Base-by-base conservation (phyloP, 1,140 invertebrate genomes). In the Tribolium madens region DNA sequence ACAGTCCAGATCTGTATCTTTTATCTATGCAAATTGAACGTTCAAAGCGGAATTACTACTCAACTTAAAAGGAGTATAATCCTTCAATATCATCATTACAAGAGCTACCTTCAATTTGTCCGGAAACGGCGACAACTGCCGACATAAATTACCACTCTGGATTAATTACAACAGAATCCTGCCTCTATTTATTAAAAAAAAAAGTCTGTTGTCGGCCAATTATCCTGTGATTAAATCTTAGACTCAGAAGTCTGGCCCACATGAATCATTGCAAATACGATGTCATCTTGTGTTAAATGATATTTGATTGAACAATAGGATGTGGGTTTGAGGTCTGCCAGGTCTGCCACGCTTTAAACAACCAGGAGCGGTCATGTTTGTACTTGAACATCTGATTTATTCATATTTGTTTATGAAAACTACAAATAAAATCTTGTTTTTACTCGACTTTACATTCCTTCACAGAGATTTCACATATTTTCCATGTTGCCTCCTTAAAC, bases 271-370 rank as follows among this genome's bases (percentile, higher is more conserved):
- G 57, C 57, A 26, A 64, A 64, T 42, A 33, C 42, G 68, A 76
- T 70, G 68, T 76, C 64, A 53, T 52, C 48, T 70, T 12, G 68
- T 76, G 68, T 71, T 76, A 76, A 76, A 76, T 76, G 64, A 71
- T 76, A 76, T 70, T 76, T 70, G 75, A 76, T 76, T 57, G 31
- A 76, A 76, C 75, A 76, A 76, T 76, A 76, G 75, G 53, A 26
- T 46, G 75, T 76, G 68, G 75, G 75, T 26, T 72, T 68, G 36
- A 64, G 57, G 75, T 47, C 64, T 76, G 75, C 33, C 75, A 69
- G 74, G 60, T 76, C 68, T 48, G 53, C 26, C 46, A 60, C 53
- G 53, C 73, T 64, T 42, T 46, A 50, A 71, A 71, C 69, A 74
- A 75, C 57, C 73, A 75, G 73, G 73, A 75, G 73, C 73, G 73